A percentile compares a stretch with the other conserved stretches of the same genome.
Conservation (phyloP, 2,888 invertebrate genomes). For the Dasypogon diadema region DNA sequence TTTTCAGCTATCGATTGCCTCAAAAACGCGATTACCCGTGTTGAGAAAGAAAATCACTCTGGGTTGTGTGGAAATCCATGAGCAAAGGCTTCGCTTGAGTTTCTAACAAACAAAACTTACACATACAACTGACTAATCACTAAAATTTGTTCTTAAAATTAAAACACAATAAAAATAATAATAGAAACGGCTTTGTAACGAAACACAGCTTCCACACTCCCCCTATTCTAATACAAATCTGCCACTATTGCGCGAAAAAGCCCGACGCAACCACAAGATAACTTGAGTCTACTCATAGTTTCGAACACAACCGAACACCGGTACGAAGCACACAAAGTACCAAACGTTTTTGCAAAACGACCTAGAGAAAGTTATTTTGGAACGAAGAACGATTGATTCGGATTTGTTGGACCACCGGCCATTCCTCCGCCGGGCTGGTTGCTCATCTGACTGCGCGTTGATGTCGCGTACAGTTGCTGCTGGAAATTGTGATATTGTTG, state of each 20-base stretch:
- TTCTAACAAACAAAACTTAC: not conserved
- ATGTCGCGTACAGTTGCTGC: conserved; percentile 92
- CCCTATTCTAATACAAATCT: no score
- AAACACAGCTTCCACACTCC: no score
- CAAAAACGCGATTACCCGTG: not conserved
- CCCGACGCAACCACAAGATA: no score
- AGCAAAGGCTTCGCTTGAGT: not conserved
- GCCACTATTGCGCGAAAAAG: no score
- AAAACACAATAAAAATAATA: no score
- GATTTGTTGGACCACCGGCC: conserved; percentile 61
- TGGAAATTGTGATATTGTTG: conserved; percentile 97
- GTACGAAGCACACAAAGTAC: no score
- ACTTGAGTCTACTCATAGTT: no score
- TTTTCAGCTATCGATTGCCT: no score
- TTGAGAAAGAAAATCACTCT: not conserved
- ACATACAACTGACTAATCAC: not conserved
- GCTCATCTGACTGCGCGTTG: conserved; percentile 75
- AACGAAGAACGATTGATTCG: conserved; percentile 67
- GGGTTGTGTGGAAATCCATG: conserved; percentile 1
- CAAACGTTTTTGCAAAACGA: no score
- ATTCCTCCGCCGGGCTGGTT: conserved; percentile 59
- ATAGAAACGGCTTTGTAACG: no score
- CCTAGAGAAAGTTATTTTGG: conserved; percentile 61
- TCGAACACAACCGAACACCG: no score
- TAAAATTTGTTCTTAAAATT: not conserved